Percentiles rank a stretch among this genome's conserved stretches.
Conservation (phyloP, 2,113 vertebrate species). For the Tachuris rubrigastra region DNA sequence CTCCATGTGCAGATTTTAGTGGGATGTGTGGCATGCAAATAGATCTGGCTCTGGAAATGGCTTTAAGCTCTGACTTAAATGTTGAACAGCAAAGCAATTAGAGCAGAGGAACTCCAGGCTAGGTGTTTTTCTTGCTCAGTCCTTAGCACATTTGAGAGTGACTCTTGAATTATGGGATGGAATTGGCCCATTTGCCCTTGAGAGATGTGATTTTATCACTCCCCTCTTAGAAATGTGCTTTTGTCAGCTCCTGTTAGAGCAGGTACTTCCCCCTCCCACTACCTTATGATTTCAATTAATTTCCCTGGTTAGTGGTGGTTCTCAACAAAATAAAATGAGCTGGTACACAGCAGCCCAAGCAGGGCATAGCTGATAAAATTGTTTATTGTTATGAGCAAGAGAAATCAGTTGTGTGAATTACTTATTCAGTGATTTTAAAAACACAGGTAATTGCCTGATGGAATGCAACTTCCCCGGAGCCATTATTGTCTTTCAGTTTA, state of each 20-base stretch:
- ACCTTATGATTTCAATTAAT: slow-evolving; percentile 28
- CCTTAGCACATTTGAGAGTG: background rate
- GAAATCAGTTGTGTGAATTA: background rate
- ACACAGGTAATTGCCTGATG: slow-evolving; percentile 9
- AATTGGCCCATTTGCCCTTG: background rate
- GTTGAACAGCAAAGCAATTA: background rate
- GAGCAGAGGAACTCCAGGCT: background rate
- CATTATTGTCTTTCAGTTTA: background rate
- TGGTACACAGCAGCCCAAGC: background rate
- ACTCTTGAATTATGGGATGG: background rate
- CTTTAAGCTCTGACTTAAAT: background rate
- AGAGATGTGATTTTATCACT: background rate
- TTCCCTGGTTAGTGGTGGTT: slow-evolving; percentile 7
- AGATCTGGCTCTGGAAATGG: background rate
- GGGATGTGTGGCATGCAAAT: background rate
- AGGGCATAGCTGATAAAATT: background rate
- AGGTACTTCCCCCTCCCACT: background rate
- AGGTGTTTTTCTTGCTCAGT: background rate
- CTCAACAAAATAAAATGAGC: background rate
- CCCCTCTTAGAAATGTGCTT: background rate
- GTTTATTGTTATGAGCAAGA: background rate
- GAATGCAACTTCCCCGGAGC: background rate
- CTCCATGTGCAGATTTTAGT: background rate
- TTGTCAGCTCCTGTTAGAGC: slow-evolving; percentile 18
- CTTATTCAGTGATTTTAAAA: background rate